Evolutionary conservation across 2,888 invertebrate species (phyloP).

Genomic region (Acrocyrtus sp.): DNA sequence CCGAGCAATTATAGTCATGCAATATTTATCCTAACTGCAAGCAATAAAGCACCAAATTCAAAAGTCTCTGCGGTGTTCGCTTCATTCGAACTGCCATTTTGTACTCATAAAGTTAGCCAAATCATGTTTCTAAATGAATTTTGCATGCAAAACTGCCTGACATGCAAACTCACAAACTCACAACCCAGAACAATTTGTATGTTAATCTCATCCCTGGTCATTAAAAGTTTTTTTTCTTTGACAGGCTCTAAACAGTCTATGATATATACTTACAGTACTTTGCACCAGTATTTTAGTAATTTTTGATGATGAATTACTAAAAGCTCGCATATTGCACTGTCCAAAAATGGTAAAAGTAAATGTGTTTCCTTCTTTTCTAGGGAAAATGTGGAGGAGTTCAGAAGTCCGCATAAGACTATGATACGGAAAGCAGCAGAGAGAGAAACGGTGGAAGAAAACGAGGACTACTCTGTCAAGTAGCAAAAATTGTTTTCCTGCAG

Average conservation of each 20-base stretch:
- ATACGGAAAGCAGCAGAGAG: conserved; percentile 28
- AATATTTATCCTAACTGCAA: too few species aligned
- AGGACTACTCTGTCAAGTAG: conserved; percentile 22
- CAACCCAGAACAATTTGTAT: neutral
- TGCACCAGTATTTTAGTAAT: conserved; percentile 5
- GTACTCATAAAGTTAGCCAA: too few species aligned
- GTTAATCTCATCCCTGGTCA: neutral
- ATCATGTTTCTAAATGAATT: too few species aligned
- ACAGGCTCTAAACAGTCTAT: neutral
- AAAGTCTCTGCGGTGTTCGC: too few species aligned
- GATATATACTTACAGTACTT: neutral
- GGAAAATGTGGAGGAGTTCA: conserved; percentile 27
- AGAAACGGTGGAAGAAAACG: conserved; percentile 27
- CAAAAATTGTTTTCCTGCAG: conserved; percentile 39
- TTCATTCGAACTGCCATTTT: too few species aligned
- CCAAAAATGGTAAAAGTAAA: too few species aligned
- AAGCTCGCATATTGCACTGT: too few species aligned
- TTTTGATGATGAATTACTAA: too few species aligned
- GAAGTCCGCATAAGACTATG: conserved; percentile 20
- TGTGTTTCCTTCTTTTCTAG: conserved; percentile 13
- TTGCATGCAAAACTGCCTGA: too few species aligned
- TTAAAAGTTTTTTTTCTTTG: neutral
- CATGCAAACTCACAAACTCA: neutral
- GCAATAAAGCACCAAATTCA: too few species aligned
- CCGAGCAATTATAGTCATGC: too few species aligned